phyloP scores from a whole-genome alignment of 2,888 invertebrate genomes.

The Melieria crassipennis region DNA sequence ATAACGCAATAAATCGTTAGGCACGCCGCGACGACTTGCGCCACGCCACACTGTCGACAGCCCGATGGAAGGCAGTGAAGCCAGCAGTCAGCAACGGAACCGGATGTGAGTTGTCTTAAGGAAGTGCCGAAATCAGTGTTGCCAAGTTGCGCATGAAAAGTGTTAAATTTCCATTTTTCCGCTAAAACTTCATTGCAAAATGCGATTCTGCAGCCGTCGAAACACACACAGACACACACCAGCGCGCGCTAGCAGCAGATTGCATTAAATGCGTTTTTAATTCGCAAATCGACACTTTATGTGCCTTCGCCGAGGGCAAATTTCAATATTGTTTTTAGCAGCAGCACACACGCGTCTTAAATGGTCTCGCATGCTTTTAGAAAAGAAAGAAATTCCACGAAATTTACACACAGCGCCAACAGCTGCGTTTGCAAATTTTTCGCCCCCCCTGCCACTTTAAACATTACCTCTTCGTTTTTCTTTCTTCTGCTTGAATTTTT shows the following conservation, averaged over 20 bases:
- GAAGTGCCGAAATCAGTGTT: conserved; percentile 30
- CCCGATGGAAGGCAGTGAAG: neutral
- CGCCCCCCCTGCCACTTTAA: no score
- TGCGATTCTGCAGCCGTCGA: neutral
- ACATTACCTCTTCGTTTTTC: no score
- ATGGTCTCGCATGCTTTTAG: no score
- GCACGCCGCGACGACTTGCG: neutral
- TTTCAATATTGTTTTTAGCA: no score
- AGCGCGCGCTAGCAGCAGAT: neutral
- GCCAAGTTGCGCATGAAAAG: neutral
- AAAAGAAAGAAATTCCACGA: no score
- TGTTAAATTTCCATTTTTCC: neutral
- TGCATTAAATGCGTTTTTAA: no score
- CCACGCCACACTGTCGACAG: conserved; percentile 1
- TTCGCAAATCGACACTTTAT: no score
- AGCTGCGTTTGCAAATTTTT: no score
- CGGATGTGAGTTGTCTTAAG: conserved; percentile 30
- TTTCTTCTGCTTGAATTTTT: no score
- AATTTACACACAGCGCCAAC: no score
- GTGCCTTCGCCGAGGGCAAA: no score
- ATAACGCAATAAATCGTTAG: conserved; percentile 20
- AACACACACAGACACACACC: neutral
- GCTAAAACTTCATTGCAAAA: conserved; percentile 10
- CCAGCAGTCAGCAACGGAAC: conserved; percentile 12
- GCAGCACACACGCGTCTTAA: no score